phyloP scores from a whole-genome alignment of 2,888 invertebrate species.

The Netelia fuscicornis region DNA sequence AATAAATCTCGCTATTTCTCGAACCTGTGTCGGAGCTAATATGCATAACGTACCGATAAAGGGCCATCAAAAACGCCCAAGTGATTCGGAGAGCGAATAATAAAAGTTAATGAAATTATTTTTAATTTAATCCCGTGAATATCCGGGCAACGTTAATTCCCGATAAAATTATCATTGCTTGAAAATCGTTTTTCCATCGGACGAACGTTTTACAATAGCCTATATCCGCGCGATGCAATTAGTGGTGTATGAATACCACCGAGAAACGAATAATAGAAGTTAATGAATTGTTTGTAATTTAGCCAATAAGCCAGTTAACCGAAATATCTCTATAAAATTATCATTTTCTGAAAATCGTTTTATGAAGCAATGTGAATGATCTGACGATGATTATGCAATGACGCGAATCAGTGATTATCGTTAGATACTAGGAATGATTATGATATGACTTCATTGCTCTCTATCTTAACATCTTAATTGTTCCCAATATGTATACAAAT shows the following conservation, averaged over 20 bases:
- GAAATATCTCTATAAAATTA: no score
- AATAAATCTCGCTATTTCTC: not conserved
- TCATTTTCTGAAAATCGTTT: no score
- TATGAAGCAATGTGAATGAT: no score
- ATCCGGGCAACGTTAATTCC: constrained; percentile 35
- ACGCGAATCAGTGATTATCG: no score
- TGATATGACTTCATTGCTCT: no score
- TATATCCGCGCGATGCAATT: not conserved
- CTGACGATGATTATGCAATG: no score
- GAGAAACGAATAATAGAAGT: no score
- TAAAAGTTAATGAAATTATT: constrained; percentile 35
- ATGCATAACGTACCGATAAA: not conserved
- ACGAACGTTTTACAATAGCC: not conserved
- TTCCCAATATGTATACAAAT: no score
- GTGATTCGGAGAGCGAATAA: constrained; percentile 17
- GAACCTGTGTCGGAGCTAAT: not conserved
- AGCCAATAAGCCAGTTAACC: no score
- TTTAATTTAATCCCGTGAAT: constrained; percentile 25
- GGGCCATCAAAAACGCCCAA: not conserved
- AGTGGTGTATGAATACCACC: not conserved
- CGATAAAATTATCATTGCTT: constrained; percentile 17
- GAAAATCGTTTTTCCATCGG: constrained; percentile 35
- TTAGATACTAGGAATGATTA: no score
- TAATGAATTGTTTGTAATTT: no score
- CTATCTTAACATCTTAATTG: no score